phyloP scores from a whole-genome alignment of 1,140 invertebrate species.

The Drosophila nikananu region DNA sequence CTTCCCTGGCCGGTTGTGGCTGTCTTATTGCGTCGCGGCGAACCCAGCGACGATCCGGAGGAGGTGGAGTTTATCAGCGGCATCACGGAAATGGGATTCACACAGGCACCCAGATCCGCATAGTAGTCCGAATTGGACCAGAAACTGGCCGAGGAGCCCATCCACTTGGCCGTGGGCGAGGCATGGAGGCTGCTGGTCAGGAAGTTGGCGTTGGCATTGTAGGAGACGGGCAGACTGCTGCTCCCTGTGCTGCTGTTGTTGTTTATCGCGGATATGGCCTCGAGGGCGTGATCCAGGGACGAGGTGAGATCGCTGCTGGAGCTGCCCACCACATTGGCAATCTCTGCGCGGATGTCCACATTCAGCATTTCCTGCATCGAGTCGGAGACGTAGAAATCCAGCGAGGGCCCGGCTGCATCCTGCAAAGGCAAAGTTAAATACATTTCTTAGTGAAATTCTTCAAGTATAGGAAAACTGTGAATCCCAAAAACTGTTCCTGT shows the following conservation, averaged over 20 bases:
- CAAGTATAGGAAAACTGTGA: neutral
- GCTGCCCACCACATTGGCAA: constrained; percentile 90
- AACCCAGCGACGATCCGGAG: constrained; percentile 37
- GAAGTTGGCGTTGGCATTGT: constrained; percentile 62
- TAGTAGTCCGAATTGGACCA: constrained; percentile 91
- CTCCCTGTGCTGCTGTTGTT: constrained; percentile 30
- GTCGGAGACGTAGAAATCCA: constrained; percentile 88
- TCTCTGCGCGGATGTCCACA: constrained; percentile 93
- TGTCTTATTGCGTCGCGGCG: constrained; percentile 58
- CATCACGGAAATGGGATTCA: constrained; percentile 92
- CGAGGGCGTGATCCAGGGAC: constrained; percentile 73
- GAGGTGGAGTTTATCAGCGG: constrained; percentile 85
- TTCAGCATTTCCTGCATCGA: constrained; percentile 92
- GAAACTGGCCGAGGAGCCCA: constrained; percentile 88
- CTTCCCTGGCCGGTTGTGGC: constrained; percentile 33
- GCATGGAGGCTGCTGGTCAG: constrained; percentile 65
- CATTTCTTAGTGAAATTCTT: constrained; percentile 6
- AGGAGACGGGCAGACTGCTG: constrained; percentile 17
- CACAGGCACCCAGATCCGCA: constrained; percentile 90
- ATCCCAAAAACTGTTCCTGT: no score
- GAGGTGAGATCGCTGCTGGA: constrained; percentile 87
- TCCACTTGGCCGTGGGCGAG: constrained; percentile 78
- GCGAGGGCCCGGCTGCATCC: constrained; percentile 86
- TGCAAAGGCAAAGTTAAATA: constrained; percentile 70
- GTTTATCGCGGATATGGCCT: constrained; percentile 70